Conservation (phyloP, 2,113 vertebrate species). For the Chascanopsetta lugubris region DNA sequence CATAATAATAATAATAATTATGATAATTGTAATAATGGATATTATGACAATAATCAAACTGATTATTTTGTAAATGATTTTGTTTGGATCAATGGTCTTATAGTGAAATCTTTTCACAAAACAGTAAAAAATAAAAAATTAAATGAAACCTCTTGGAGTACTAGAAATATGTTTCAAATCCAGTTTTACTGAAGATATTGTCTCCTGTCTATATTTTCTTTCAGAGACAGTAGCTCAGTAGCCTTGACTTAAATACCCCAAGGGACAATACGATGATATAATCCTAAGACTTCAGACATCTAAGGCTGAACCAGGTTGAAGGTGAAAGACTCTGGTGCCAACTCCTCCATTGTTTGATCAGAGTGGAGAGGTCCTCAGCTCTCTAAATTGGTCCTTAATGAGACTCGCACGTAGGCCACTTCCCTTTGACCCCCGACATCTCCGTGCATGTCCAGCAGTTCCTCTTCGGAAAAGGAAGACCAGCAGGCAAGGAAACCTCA, state of each 20-base stretch:
- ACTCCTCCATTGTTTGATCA: conserved; percentile 71
- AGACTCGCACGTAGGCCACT: conserved; percentile 72
- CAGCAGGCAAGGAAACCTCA: conserved; percentile 84
- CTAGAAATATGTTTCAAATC: neutral
- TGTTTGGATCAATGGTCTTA: neutral
- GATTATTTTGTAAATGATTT: neutral
- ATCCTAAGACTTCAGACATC: neutral
- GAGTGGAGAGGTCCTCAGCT: conserved; percentile 56
- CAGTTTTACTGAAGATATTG: neutral
- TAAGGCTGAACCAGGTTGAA: conserved; percentile 8
- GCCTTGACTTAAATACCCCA: neutral
- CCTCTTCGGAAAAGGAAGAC: conserved; percentile 83
- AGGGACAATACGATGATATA: neutral
- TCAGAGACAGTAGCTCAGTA: neutral
- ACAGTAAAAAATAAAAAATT: neutral
- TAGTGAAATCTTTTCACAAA: neutral
- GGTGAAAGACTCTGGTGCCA: conserved; percentile 62
- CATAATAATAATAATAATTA: neutral
- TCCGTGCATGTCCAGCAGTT: conserved; percentile 74
- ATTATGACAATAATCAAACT: neutral
- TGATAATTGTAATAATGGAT: neutral
- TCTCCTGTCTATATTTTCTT: neutral
- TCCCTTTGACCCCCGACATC: conserved; percentile 73
- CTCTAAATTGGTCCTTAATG: conserved; percentile 62
- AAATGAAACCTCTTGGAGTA: neutral